Evolutionary conservation across 2,888 invertebrate genomes (phyloP).

Genomic region (Brachylomia viminalis): DNA sequence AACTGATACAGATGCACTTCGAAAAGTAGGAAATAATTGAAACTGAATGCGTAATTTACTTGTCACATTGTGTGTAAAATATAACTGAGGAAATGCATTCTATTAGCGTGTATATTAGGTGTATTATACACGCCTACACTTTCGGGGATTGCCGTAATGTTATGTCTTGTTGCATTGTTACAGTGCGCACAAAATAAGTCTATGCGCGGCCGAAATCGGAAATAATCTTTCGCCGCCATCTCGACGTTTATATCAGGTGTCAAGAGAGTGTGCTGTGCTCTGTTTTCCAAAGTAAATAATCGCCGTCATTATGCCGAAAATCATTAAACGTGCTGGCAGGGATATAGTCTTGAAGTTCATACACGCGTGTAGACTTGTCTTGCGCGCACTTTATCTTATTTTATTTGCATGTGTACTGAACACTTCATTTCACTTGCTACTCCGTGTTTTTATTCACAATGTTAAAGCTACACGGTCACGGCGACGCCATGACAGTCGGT

Average conservation of each 20-base stretch:
- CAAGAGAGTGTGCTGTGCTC: too few species aligned
- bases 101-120: too few species aligned
- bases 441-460: constrained; percentile 16
- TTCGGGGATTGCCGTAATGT: background rate
- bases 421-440: constrained; percentile 29
- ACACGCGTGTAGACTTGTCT: too few species aligned
- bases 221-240: too few species aligned
- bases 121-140: background rate
- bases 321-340: too few species aligned
- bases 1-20: background rate
- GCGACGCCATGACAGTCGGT: background rate
- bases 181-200: too few species aligned
- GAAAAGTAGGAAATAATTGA: background rate
- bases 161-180: background rate
- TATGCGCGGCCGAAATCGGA: too few species aligned
- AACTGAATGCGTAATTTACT: background rate
- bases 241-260: too few species aligned
- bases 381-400: too few species aligned
- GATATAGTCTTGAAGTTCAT: too few species aligned
- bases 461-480: background rate
- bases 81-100: background rate
- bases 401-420: background rate
- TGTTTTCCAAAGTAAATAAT: too few species aligned
- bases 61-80: background rate
- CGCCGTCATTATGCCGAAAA: too few species aligned